Conservation (phyloP, 2,888 invertebrate species). For the Leucozona laternaria region DNA sequence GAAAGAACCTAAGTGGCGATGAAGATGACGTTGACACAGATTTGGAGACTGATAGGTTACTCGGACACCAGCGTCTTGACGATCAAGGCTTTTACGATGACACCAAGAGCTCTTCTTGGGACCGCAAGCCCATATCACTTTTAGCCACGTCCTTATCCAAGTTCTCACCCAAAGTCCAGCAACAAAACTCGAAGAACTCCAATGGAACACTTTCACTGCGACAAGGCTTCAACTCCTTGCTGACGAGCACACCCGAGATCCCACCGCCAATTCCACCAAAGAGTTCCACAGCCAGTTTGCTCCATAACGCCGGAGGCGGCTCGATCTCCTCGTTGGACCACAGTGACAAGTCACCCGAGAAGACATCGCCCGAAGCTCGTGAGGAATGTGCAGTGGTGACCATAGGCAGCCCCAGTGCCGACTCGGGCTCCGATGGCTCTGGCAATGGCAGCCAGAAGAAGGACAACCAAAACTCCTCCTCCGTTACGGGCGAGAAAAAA, state of each 20-base stretch:
- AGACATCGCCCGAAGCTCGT: slow-evolving; percentile 80
- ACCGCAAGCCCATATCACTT: slow-evolving; percentile 81
- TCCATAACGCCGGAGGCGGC: slow-evolving; percentile 80
- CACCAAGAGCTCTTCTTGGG: slow-evolving; percentile 84
- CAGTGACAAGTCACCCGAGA: slow-evolving; percentile 84
- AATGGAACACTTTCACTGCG: slow-evolving; percentile 77
- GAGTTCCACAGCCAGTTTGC: slow-evolving; percentile 79
- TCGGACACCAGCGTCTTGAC: slow-evolving; percentile 97
- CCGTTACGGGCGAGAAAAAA: slow-evolving; percentile 82
- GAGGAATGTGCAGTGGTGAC: slow-evolving; percentile 80
- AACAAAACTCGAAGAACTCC: slow-evolving; percentile 80
- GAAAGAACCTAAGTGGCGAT: slow-evolving; percentile 88
- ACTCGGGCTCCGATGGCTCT: slow-evolving; percentile 70
- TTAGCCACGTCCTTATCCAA: slow-evolving; percentile 81
- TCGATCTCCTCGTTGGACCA: slow-evolving; percentile 83
- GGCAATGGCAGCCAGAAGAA: slow-evolving; percentile 75
- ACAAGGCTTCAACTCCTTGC: slow-evolving; percentile 83
- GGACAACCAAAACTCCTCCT: slow-evolving; percentile 78
- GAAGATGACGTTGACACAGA: slow-evolving; percentile 97
- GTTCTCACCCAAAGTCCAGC: slow-evolving; percentile 83
- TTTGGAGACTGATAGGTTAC: slow-evolving; percentile 97
- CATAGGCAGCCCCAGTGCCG: slow-evolving; percentile 84
- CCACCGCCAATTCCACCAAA: slow-evolving; percentile 82
- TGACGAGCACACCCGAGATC: slow-evolving; percentile 82
- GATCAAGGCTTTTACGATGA: slow-evolving; percentile 97